phyloP scores from a whole-genome alignment of 1,140 invertebrate species.

The Anastrepha obliqua region DNA sequence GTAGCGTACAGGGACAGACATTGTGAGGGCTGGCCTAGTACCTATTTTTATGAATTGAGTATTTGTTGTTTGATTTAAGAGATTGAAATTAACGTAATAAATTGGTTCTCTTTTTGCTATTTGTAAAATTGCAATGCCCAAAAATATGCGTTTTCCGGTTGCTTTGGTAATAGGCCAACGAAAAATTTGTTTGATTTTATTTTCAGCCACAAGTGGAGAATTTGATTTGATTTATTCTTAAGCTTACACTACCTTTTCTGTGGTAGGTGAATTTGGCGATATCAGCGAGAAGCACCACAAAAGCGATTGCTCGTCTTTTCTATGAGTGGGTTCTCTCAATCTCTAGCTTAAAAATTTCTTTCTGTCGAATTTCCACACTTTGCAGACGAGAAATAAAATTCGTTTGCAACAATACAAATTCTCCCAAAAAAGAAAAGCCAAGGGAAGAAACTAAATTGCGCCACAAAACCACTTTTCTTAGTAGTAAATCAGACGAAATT shows the following conservation, averaged over 20 bases:
- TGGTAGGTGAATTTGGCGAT: conserved; percentile 48
- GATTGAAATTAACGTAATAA: conserved; percentile 54
- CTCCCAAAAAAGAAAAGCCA: not conserved
- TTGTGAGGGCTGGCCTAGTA: conserved; percentile 75
- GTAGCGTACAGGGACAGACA: conserved; percentile 75
- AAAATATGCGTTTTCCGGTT: conserved; percentile 32
- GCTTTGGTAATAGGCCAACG: conserved; percentile 55
- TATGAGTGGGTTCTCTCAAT: conserved; percentile 64
- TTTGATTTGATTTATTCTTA: conserved; percentile 45
- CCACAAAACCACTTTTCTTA: conserved; percentile 60
- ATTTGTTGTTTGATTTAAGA: conserved; percentile 58
- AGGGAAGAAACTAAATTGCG: conserved; percentile 61
- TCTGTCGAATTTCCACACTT: conserved; percentile 2
- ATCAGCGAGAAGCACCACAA: conserved; percentile 56
- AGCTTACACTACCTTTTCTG: conserved; percentile 52
- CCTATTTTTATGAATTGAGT: conserved; percentile 65
- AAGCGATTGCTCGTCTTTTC: conserved; percentile 39
- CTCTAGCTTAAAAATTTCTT: conserved; percentile 54
- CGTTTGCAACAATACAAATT: conserved; percentile 16
- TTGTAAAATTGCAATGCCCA: conserved; percentile 49
- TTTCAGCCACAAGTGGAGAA: conserved; percentile 57
- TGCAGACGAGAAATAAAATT: not conserved
- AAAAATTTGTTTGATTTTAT: conserved; percentile 60
- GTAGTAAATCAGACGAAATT: conserved; percentile 1
- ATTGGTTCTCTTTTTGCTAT: conserved; percentile 34